A percentile compares a stretch with the other conserved stretches of the same genome.
phyloP scores from a whole-genome alignment of 2,888 invertebrate genomes.

The Nephrotoma flavescens region DNA sequence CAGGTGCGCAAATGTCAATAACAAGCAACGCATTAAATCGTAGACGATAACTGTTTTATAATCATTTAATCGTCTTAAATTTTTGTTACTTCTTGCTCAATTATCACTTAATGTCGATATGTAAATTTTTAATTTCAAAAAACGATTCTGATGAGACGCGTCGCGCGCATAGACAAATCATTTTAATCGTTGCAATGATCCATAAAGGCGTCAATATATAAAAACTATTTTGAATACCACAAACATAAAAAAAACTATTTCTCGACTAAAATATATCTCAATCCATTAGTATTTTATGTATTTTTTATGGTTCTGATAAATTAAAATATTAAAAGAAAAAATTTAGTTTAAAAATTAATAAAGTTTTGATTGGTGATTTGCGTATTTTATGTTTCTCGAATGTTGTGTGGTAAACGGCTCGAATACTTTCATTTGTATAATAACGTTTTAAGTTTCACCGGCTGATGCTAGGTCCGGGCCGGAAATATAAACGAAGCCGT shows the following conservation, averaged over 20 bases:
- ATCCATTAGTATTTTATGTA: neutral
- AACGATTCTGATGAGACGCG: neutral
- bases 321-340: neutral
- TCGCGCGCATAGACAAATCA: neutral
- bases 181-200: neutral
- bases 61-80: neutral
- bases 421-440: neutral
- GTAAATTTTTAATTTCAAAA: neutral
- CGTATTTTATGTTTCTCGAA: neutral
- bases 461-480: neutral
- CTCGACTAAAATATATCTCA: neutral
- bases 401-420: neutral
- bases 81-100: neutral
- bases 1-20: neutral
- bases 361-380: neutral
- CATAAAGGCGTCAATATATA: neutral
- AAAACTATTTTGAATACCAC: neutral
- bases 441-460: neutral
- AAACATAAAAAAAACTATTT: neutral
- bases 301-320: neutral
- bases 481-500: neutral
- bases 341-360: neutral
- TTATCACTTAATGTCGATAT: neutral
- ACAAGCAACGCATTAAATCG: neutral
- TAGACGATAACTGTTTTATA: neutral